phyloP scores from a whole-genome alignment of 1,140 invertebrate species.

The Ladona fulva region DNA sequence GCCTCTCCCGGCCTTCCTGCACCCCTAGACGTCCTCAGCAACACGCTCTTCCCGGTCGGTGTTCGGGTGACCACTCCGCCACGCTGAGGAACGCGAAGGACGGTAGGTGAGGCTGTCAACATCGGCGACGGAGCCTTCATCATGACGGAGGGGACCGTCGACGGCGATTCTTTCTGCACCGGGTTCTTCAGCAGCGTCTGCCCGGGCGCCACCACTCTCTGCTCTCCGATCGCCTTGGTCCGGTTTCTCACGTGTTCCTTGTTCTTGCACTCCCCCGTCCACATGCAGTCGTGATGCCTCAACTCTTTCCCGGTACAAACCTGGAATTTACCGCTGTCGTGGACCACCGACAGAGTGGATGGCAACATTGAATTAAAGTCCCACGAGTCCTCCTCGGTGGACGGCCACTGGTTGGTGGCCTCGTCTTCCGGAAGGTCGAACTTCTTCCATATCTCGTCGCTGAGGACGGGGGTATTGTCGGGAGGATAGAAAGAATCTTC shows the following conservation, averaged over 20 bases:
- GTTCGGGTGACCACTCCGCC: background rate
- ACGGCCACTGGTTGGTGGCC: background rate
- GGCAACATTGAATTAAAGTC: conserved; percentile 27
- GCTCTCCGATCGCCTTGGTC: background rate
- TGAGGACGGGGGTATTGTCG: conserved; percentile 14
- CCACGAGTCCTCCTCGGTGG: background rate
- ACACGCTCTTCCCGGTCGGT: background rate
- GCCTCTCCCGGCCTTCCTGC: background rate
- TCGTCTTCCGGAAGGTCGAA: conserved; percentile 36
- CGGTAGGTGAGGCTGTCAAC: background rate
- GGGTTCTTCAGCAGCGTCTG: background rate
- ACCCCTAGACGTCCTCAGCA: background rate
- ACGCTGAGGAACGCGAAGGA: background rate
- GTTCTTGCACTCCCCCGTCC: conserved; percentile 45
- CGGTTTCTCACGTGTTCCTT: background rate
- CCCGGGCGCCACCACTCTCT: background rate
- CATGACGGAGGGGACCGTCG: background rate
- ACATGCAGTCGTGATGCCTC: conserved; percentile 56
- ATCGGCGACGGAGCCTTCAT: background rate
- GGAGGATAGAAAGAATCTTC: background rate
- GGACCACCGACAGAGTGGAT: conserved; percentile 28
- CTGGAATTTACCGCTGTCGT: conserved; percentile 20
- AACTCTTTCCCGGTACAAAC: conserved; percentile 32
- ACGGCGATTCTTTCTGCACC: background rate
- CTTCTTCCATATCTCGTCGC: conserved; percentile 46